Base-by-base conservation (phyloP, 1,140 invertebrate species). In the Zaprionus nigranus region DNA sequence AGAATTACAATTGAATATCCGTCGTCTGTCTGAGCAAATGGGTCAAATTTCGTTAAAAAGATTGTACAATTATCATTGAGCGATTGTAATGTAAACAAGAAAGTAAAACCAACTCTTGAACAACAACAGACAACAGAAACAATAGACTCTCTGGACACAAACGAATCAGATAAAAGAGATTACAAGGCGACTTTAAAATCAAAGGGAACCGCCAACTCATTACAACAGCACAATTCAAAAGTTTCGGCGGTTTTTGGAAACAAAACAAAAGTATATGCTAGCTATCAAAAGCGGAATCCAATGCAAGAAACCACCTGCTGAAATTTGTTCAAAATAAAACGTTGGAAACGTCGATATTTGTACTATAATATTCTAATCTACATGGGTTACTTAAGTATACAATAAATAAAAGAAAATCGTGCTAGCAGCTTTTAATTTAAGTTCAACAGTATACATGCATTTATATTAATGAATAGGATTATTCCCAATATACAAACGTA, bases 241-340 rank as follows among this genome's bases (percentile, higher is more conserved):
- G 66, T 80, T 64, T 82, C 79, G 30, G 46, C 65, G 64, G 67
- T 53, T 77, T 43, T 71, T 66, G 75, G 64, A 49, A 80, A 76
- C 61, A 80, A 76, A 72, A 66, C 69, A 70, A 84, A 74, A 53
- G 46, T 65, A 20, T 72, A 81, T 72, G 69, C 71, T 40, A 73
- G 57, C 78, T 72, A 71, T 68, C 73, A 79, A 65, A 85, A 82
- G 66, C 71, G 79, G 61, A 87, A 92, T 65, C 71, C 82, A 61
- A 61, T 92, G 70, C 59, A 90, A 74, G 90, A 92, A 81, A 92
- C 90, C 70, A 92, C 90, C 67, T 92, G 90, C 78, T 92, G 78
- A 88, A 84, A 38, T 57, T 88, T 75, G 30, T 79, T 65, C 73
- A 78, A 80, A 71, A 68, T 51, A 9, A 56, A 60, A 51, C 34